These are phyloP conservation scores for Phyllotis vaccarum DNA, from an alignment of 2,797 vertebrate genomes.

Conservation along the genomic window DNA sequence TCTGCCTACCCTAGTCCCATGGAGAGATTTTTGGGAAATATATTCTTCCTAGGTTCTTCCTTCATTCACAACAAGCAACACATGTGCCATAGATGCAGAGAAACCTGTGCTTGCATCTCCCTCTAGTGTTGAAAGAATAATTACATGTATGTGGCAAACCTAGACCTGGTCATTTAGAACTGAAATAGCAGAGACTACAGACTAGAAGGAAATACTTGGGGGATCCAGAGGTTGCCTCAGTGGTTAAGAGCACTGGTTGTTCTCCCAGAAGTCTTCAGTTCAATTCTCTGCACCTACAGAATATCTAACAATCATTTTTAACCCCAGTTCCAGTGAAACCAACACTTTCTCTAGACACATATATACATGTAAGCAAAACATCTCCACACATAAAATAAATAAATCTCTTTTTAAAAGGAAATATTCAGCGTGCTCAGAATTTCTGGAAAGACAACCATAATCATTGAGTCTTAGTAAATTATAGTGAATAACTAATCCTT, in stretches of 20 bases:
- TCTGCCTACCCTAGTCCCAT: background rate
- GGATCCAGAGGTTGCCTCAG: background rate
- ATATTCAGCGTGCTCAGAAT: background rate
- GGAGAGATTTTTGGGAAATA: too few species aligned
- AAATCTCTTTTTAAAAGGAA: background rate
- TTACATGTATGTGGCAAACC: background rate
- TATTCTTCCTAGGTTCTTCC: background rate
- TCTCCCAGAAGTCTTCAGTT: background rate
- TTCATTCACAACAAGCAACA: background rate
- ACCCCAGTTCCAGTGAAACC: background rate
- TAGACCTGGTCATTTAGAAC: background rate
- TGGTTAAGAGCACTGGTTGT: background rate
- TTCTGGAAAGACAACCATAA: background rate
- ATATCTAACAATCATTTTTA: background rate
- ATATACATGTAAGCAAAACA: background rate
- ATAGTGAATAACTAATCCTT: background rate
- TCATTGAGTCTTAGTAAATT: background rate
- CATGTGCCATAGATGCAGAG: background rate
- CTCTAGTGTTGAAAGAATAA: background rate
- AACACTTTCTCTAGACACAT: background rate
- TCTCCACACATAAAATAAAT: background rate
- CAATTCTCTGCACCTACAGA: background rate
- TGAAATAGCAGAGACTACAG: background rate
- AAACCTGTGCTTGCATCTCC: background rate
- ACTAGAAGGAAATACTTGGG: background rate